Evolutionary conservation across 2,113 vertebrate species (phyloP), one percentile per base, ranked within the genome.

Genomic region (Balaeniceps rex): DNA sequence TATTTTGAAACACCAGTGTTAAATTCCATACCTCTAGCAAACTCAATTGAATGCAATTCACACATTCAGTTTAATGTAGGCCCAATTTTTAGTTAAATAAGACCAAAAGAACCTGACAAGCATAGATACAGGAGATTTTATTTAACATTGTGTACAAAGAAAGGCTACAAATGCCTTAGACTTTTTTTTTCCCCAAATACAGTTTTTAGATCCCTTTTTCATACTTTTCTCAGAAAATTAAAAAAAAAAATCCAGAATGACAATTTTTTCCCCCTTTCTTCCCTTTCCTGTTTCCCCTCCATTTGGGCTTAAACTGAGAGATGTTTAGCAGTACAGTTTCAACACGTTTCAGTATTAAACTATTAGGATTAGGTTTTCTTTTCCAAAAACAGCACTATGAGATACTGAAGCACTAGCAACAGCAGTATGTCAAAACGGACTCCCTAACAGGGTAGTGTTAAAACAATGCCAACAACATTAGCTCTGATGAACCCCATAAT

Each of bases 91-190:
- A 83, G 58, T 90, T 82, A 91, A 97, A 83, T 47, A 93, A 79
- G 38, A 93, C 88, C 78, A 94, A 79, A 81, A 61, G 52, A 95
- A 89, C 81, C 70, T 78, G 78, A 85, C 88, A 93, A 94, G 96
- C 83, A 70, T 96, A 98, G 96, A 96, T 97, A 97, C 96, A 96
- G 96, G 97, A 97, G 90, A 93, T 97, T 97, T 98, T 98, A 98
- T 98, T 98, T 97, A 98, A 98, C 97, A 97, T 96, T 97, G 97
- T 97, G 96, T 98, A 98, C 97, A 98, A 98, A 98, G 94, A 97
- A 97, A 96, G 98, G 96, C 96, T 97, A 97, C 94, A 98, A 98
- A 98, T 95, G 97, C 97, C 95, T 97, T 95, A 61, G 88, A 88
- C 95, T 12, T 88, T 85, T 88, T 87, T 72, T 42, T 8, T 19